These are phyloP conservation scores for Heliconius ismenius DNA, from an alignment of 2,888 invertebrate species.

Conservation along the genomic window DNA sequence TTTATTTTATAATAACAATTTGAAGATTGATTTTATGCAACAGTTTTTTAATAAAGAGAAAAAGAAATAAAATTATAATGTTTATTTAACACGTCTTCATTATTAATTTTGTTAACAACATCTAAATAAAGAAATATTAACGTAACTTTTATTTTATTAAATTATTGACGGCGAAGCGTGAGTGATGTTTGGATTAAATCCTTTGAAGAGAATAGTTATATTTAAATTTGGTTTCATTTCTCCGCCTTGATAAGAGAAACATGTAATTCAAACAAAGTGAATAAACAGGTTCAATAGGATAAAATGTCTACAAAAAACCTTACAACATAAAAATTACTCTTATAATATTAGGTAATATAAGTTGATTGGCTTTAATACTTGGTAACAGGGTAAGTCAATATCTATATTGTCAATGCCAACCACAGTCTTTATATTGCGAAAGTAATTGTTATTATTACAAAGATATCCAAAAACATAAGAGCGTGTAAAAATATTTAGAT, in stretches of 20 bases:
- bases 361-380: slow-evolving; percentile 32
- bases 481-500: too few species aligned
- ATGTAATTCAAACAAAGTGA: too few species aligned
- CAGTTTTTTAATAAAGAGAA: neutral
- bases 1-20: slow-evolving; percentile 54
- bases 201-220: neutral
- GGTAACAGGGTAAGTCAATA: slow-evolving; percentile 31
- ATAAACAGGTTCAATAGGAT: neutral
- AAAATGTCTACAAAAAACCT: neutral
- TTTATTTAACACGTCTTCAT: neutral
- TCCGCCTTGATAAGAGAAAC: too few species aligned
- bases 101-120: neutral
- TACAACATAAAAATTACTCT: neutral
- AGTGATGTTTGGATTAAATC: neutral
- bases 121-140: slow-evolving; percentile 10
- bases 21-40: slow-evolving; percentile 33
- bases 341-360: slow-evolving; percentile 29
- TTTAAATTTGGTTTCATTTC: neutral
- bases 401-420: slow-evolving; percentile 26
- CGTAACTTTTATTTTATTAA: neutral
- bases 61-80: neutral
- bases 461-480: too few species aligned
- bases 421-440: slow-evolving; percentile 5
- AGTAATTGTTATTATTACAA: neutral
- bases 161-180: neutral